Base-by-base conservation (phyloP, 2,888 invertebrate genomes). In the Anoncus sp. region DNA sequence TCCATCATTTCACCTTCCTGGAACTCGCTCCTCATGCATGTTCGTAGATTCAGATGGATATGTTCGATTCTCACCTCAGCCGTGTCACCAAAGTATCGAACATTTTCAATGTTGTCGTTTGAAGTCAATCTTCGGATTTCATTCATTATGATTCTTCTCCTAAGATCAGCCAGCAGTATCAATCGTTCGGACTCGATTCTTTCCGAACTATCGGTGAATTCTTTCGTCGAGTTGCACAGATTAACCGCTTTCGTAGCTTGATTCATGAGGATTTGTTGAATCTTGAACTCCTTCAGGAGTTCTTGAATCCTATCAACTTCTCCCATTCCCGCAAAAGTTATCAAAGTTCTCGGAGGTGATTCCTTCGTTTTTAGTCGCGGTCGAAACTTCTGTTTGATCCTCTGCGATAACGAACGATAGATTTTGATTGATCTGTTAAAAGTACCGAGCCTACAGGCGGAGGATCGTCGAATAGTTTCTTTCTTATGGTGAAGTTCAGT, bases 171-270 rank as follows among this genome's bases (percentile, higher is more conserved):
- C 74, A 92, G 86, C 2, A 93, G 83, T 9, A 93, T 80, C 20
- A 92, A 86, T 2, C 92, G 89, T 81, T 93, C 93, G 0, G 92
- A 93, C 80, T 93, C 93, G 0, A 93, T 90, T 86, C 92, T 92
- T 84, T 93, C 93, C 0, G 87, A 81, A n/a, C 93, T 92, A 12
- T 87, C 88, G 62, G 90, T 88, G 75, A 93, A 90, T 78, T 92
- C 92, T 9, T 92, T 92, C 80, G 91, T 87, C 31, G 89, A 89
- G 1, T 91, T 89, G 74, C 93, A 93, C 22, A 92, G 86, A 16
- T 85, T 90, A 10, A 93, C 88, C 1, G 92, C 92, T 81, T 92
- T 92, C 2, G 90, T 89, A 7, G 92, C 85, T 82, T 93, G 93
- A 38, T 85, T 82, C 18, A 88, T 86, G 9, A 81, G 57, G 1